Evolutionary conservation across 2,797 vertebrate genomes (phyloP).

Genomic region (Pseudochirops cupreus): DNA sequence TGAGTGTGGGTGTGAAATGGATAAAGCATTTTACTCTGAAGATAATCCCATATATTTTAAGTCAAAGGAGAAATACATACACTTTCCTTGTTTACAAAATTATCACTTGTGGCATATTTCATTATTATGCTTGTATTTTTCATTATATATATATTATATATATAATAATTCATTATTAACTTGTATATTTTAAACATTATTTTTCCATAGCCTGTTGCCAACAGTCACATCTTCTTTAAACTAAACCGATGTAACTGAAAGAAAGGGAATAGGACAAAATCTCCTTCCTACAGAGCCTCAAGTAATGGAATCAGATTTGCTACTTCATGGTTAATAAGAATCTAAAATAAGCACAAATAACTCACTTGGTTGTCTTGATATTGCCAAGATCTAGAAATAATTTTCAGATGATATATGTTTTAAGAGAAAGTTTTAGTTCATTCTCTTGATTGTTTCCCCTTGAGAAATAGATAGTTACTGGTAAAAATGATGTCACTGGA

Average conservation of each 20-base stretch:
- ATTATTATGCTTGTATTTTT: too few species aligned
- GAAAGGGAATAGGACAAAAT: constrained; percentile 10
- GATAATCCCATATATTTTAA: background rate
- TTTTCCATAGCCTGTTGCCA: background rate
- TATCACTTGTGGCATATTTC: background rate
- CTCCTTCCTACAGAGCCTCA: constrained; percentile 44
- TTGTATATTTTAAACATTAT: background rate
- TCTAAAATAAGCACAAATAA: constrained; percentile 51
- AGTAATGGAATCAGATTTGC: constrained; percentile 21
- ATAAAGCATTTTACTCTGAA: background rate
- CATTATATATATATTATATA: too few species aligned
- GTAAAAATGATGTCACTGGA: constrained; percentile 20
- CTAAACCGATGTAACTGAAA: constrained; percentile 2
- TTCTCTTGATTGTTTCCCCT: constrained; percentile 53
- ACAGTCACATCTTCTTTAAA: background rate
- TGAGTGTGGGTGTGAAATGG: background rate
- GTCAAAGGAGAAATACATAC: background rate
- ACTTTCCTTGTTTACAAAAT: background rate
- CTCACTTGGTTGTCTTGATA: constrained; percentile 11
- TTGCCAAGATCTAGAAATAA: background rate
- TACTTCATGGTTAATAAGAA: constrained; percentile 3
- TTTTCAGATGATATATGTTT: constrained; percentile 47
- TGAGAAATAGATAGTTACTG: constrained; percentile 37
- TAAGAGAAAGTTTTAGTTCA: constrained; percentile 43
- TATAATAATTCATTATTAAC: background rate